Base-by-base conservation (phyloP, 2,113 vertebrate species). In the Ammodytes marinus region DNA sequence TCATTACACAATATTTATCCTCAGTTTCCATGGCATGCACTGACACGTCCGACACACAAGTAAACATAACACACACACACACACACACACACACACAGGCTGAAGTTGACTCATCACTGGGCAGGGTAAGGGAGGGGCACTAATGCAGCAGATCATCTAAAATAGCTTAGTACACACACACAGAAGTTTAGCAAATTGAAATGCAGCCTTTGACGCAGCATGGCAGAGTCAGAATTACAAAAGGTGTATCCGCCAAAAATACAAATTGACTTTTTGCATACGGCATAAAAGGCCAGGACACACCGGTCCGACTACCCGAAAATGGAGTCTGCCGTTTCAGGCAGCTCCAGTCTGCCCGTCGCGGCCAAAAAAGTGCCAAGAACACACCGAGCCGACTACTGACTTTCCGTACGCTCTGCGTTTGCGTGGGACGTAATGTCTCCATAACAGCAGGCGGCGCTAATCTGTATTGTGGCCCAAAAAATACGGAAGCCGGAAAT, bases 1-100 rank as follows among this genome's bases (percentile, higher is more conserved):
- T 80, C 71, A 63, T 59, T 59, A 6, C 71, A 60, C 75, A 84
- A 53, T 89, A 81, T 92, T 87, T 91, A 69, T 83, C 49, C 55
- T 75, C 80, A 45, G 85, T 91, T 90, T 85, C 88, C 87, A 85
- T 88, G 80, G 78, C 87, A 54, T 84, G 77, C 69, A 55, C 66
- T 65, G 73, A 71, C 86, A 84, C 8, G 17, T 69, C 46, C 17
- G 46, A 58, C 54, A 77, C 57, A 27, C 4, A 7, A 5, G 13
- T 42, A 68, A 4, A 58, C 42, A 27, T 27, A 27, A 27, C 63
- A 54, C 68, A 83, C 57, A 78, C 69, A 72, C 69, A 59, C 52
- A 80, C 72, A 76, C 57, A 69, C 58, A 66, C 47, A 37, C 72
- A 17, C 50, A 49, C 63, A 13, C 42, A 72, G 19, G 43, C 67